Base-by-base conservation (phyloP, 1,140 invertebrate genomes). In the Drosophila micromelanica region DNA sequence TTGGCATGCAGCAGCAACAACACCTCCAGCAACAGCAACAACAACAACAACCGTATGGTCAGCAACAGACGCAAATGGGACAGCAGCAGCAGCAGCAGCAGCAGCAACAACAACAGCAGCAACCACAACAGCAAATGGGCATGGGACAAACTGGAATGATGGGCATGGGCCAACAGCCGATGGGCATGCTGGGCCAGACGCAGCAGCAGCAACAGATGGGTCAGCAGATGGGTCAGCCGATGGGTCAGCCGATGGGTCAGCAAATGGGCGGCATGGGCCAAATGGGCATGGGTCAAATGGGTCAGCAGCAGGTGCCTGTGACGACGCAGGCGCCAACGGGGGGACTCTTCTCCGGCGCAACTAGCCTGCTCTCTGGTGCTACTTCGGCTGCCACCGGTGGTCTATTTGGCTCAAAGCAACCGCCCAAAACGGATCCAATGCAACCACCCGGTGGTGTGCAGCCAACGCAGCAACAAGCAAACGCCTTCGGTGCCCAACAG, bases 1-100 rank as follows among this genome's bases (percentile, higher is more conserved):
- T 94, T 92, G 92, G 92, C 62, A 91, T 91, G 86, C 92, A 93
- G 51, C 92, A 92, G 70, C 92, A 92, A 62, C 91, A 89, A 72
- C 90, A 91, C 27, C 89, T 90, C n/a, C 90, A 87, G 38, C 91
- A 92, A 40, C 76, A 78, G 56, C 73, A 76, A 38, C 77, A 63
- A 46, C 77, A 63, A 46, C 65, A 70, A 32, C 68, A 91, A 68
- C 81, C 80, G 59, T 90, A 92, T 69, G 90, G 92, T 60, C 92
- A 92, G 64, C 85, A 90, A 55, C 91, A 92, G 67, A 91, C 92
- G 62, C 86, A 92, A 68, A 91, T 74, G 68, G 67, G 64, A 65
- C 72, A 73, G 12, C 92, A 92, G 48, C 48, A 80, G 55, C 85
- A 90, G 32, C 82, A 89, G 67, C n/a, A n/a, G n/a, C n/a, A n/a